Conservation (phyloP, 2,797 vertebrate genomes). For the Morelia viridis region DNA sequence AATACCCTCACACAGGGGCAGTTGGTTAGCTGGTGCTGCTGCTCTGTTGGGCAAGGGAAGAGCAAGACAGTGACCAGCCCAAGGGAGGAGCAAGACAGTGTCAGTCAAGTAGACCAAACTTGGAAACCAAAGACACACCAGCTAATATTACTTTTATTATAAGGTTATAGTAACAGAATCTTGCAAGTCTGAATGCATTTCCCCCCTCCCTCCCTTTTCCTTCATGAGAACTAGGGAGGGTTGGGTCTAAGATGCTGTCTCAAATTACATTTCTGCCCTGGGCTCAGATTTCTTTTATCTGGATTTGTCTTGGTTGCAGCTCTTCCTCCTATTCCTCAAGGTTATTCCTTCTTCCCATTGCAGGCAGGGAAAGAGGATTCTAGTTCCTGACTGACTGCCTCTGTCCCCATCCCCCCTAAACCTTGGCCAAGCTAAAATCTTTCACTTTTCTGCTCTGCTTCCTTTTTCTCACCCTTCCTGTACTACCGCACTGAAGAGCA, state of each 20-base stretch:
- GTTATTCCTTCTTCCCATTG: neutral
- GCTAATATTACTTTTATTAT: neutral
- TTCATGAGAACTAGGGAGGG: neutral
- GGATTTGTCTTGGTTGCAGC: neutral
- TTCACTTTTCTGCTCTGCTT: neutral
- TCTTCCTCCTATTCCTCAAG: neutral
- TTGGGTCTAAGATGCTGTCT: neutral
- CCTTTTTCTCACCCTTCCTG: neutral
- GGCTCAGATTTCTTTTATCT: neutral
- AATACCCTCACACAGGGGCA: too few relatives aligned
- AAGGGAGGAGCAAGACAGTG: neutral
- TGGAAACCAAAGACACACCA: neutral
- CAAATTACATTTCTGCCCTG: neutral
- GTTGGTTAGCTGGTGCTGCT: neutral
- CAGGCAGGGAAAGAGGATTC: neutral
- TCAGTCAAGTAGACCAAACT: neutral
- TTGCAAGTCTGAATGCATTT: neutral
- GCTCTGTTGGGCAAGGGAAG: neutral
- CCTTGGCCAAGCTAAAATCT: neutral
- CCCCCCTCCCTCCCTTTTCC: neutral
- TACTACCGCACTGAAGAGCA: neutral
- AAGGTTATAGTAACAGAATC: neutral
- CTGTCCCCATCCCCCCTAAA: neutral
- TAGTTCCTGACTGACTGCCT: neutral
- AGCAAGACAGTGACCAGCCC: too few relatives aligned